Percentiles rank a stretch among this genome's conserved stretches.
Conservation (phyloP, 2,113 vertebrate genomes). For the Oryzias curvinotus region DNA sequence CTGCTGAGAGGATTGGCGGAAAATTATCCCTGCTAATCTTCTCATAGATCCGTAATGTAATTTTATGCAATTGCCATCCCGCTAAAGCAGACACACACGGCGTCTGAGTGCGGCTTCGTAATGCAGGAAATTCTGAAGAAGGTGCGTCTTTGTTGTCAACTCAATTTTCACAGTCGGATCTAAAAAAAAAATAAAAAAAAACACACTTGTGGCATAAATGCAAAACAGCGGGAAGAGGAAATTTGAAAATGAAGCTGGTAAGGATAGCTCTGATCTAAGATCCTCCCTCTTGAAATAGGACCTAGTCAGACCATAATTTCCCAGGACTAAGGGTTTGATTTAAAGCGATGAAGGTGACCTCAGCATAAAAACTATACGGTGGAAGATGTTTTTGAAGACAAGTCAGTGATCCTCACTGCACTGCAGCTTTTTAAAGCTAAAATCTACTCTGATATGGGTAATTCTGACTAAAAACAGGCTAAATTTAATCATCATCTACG, state of each 20-base stretch:
- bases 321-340: constrained; percentile 73
- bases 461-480: constrained; percentile 47
- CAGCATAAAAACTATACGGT: constrained; percentile 42
- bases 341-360: constrained; percentile 57
- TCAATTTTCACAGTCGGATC: constrained; percentile 65
- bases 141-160: constrained; percentile 47
- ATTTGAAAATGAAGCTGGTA: constrained; percentile 57
- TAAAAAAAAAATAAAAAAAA: not conserved
- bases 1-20: constrained; percentile 35
- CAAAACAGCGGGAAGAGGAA: constrained; percentile 43
- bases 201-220: constrained; percentile 53
- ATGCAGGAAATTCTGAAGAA: constrained; percentile 48
- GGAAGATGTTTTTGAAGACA: no score
- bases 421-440: constrained; percentile 27
- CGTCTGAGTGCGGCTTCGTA: constrained; percentile 34
- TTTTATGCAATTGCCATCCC: constrained; percentile 53
- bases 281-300: constrained; percentile 53
- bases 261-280: constrained; percentile 61
- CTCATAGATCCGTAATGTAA: constrained; percentile 41
- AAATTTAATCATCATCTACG: constrained; percentile 31
- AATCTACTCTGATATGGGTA: constrained; percentile 37
- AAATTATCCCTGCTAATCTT: constrained; percentile 51
- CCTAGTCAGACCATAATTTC: constrained; percentile 59
- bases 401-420: not conserved
- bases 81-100: constrained; percentile 52